Evolutionary conservation across 2,797 vertebrate species (phyloP), one percentile per base, ranked within the genome.

Genomic region (Xiphophorus birchmanni): DNA sequence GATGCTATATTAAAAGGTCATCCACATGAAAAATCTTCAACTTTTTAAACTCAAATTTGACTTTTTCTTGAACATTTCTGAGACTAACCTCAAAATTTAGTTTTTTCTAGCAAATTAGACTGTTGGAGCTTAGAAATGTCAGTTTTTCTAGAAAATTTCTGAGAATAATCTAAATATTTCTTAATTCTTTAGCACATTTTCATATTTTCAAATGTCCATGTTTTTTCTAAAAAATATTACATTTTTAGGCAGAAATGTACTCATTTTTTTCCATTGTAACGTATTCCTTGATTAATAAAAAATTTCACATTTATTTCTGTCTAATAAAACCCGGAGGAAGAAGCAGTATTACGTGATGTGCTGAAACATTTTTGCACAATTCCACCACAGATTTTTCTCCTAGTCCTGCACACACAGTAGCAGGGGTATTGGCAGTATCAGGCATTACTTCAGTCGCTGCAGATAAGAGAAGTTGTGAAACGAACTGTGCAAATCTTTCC

Each of bases 381-480:
- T n/a, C 29, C 37, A 29, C 4, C 44, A 2, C n/a, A 48, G 9
- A 76, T 78, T 75, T 83, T 12, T 75, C 65, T 73, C 77, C 78
- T 78, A 69, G 48, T 80, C 42, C 32, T 76, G 32, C 67, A 60
- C 63, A 80, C 85, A 87, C 86, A 89, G 87, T 82, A 86, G 89
- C 88, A 76, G 84, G 21, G 78, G 84, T 69, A 75, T 79, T 72
- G 65, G 77, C 47, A 69, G 77, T 89, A 93, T 92, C 89, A 82
- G 73, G 29, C 91, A 74, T 88, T 87, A 90, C 88, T 89, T 90
- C 90, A 91, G 87, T 89, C 86, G 74, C 77, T 26, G 47, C 84
- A 81, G 91, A 93, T 92, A 93, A 93, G 89, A 86, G 75, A 88
- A 91, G 90, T 93, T 93, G 92, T 91, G 94, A 92, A 93, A 93